Evolutionary conservation across 2,888 invertebrate species (phyloP), one percentile per base, ranked within the genome.

Genomic region (Biston stratarius): DNA sequence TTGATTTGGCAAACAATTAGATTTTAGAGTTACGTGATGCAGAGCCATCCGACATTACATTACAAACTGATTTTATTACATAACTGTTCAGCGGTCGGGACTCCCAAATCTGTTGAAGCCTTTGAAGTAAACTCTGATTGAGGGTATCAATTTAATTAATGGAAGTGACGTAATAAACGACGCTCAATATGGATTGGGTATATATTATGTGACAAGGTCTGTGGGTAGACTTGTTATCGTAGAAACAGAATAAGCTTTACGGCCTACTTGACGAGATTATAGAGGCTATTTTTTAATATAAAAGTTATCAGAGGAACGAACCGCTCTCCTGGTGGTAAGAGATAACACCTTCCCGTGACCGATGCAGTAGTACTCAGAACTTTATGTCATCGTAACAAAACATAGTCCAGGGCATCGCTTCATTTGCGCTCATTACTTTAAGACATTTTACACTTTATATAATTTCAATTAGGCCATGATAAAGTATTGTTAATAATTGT

Each of bases 71-170:
- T 48, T 63, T 55, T 64, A 24, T 60, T 55, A 57, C 63, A 59
- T 10, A 55, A 57, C 55, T 68, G 52, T 65, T 64, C 63, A 69
- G 63, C 69, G 63, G 48, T 60, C 57, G 69, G 71, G 63, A 73
- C 69, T 73, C 70, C 72, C 69, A 69, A 69, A 48, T 33, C 59
- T 12, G 36, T 56, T 24, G 64, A 61, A 67, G 59, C 63, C 64
- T 56, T 66, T 61, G 56, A 61, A 59, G 53, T 63, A 36, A 33
- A 34, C 52, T 53, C 61, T 71, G 67, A 71, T 69, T 45, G 57
- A 59, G 56, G 61, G 59, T 61, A 61, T 56, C 57, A 53, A 62
- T 62, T 62, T 34, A 62, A 67, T 67, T 62, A 67, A 58, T 48
- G 64, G 63, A 58, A 58, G 67, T 70, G 57, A 61, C 64, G 67